Conservation (phyloP, 1,140 invertebrate genomes). For the Saccostrea glomerata region DNA sequence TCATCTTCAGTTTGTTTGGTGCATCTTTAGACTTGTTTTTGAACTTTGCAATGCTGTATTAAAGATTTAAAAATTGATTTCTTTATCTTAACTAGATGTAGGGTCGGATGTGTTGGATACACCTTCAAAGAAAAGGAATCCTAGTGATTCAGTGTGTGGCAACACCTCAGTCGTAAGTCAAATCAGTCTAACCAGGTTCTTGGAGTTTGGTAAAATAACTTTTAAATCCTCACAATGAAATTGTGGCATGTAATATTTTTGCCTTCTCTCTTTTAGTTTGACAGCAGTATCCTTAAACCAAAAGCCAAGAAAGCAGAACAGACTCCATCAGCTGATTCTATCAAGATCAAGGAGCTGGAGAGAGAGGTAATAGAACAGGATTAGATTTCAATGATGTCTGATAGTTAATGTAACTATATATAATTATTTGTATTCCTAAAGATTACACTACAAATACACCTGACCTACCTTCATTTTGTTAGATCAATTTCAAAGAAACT, state of each 20-base stretch:
- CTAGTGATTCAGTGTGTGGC: neutral
- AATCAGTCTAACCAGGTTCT: neutral
- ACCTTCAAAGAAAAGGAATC: neutral
- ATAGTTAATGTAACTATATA: too few relatives aligned
- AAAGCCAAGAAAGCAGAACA: neutral
- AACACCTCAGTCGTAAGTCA: slow-evolving; percentile 1
- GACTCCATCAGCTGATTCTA: slow-evolving; percentile 8
- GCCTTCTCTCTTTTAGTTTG: neutral
- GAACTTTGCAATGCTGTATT: too few relatives aligned
- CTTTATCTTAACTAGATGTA: neutral
- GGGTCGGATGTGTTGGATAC: neutral
- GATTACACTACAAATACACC: too few relatives aligned
- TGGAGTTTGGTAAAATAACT: too few relatives aligned
- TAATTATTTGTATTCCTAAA: too few relatives aligned
- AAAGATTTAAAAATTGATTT: neutral
- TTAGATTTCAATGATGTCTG: too few relatives aligned
- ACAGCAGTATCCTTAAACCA: neutral
- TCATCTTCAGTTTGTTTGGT: too few relatives aligned
- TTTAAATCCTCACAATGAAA: too few relatives aligned
- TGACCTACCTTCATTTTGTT: too few relatives aligned
- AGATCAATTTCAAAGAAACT: too few relatives aligned
- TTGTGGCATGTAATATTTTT: too few relatives aligned
- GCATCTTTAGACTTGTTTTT: too few relatives aligned
- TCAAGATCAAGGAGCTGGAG: slow-evolving; percentile 50
- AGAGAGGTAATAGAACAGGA: slow-evolving; percentile 39